Evolutionary conservation across 2,113 vertebrate species (phyloP), one percentile per base, ranked within the genome.

Genomic region (Callospermophilus lateralis): DNA sequence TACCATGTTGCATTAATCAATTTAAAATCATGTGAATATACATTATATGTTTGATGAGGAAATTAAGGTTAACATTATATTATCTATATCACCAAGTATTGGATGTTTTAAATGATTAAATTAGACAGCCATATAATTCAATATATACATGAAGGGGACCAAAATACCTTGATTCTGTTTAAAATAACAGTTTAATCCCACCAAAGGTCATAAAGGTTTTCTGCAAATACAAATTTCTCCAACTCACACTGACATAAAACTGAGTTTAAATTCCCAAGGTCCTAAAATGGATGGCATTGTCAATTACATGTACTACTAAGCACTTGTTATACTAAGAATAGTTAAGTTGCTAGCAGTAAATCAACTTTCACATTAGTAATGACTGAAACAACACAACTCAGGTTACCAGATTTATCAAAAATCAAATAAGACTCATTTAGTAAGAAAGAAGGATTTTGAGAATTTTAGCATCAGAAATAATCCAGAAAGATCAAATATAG

Each of bases 141-240:
- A 78, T 58, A 37, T 85, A 87, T 79, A 81, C 58, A 76, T n/a
- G 55, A 94, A 95, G 45, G n/a, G 77, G n/a, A 92, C 16, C 32
- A 93, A 97, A 94, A 95, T 70, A 55, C 15, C 39, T 96, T 58
- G 3, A 83, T 93, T 95, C 80, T 92, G 58, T 94, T 96, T 93
- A 48, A 93, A 90, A 68, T 77, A 94, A 79, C 58, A 84, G 51
- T 61, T 85, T 63, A 90, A 80, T 78, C 45, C 20, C 6, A 94
- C 45, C 93, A 96, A 95, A 74, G 39, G 74, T 72, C 34, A 90
- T 55, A 84, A 78, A 70, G n/a, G 19, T 81, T 76, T 48, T 96
- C 85, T 85, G 53, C 34, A 94, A 95, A 97, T 55, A 85, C 26
- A 93, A 92, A 97, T 20, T 89, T 84, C 34, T 86, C 90, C 61